phyloP scores from a whole-genome alignment of 2,113 vertebrate species.

The Apteryx owenii region DNA sequence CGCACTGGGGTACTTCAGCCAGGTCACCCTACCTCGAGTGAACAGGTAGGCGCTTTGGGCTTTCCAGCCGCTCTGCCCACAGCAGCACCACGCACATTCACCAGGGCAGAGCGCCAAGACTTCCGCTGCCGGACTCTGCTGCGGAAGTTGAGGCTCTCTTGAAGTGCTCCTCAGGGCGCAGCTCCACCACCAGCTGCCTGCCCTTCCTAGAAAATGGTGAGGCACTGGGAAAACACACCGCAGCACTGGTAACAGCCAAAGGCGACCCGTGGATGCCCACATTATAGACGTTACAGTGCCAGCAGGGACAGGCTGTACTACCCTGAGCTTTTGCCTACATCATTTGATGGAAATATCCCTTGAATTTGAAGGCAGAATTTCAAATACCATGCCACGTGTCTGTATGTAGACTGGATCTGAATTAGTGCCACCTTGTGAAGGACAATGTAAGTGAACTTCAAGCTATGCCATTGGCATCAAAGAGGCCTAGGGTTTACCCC shows the following conservation, averaged over 20 bases:
- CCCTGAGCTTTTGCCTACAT: not conserved
- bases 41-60: fast-evolving
- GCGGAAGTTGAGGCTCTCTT: too few species aligned
- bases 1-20: too few species aligned
- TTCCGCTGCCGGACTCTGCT: not conserved
- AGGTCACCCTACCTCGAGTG: not conserved
- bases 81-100: not conserved
- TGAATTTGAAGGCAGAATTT: not conserved
- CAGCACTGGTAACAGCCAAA: not conserved
- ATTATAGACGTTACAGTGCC: fast-evolving
- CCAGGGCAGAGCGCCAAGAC: too few species aligned
- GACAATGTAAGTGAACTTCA: not conserved
- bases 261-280: fast-evolving
- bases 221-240: not conserved
- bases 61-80: not conserved
- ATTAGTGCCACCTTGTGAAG: fast-evolving
- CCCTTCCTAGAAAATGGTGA: not conserved
- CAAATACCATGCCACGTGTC: fast-evolving
- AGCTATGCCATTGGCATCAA: not conserved
- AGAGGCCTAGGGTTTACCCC: not conserved
- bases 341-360: not conserved
- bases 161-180: not conserved
- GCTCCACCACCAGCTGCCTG: not conserved
- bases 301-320: not conserved
- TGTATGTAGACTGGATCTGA: fast-evolving